These are phyloP conservation scores for Hippocampus comes DNA, from an alignment of 2,113 vertebrate species.

Conservation along the genomic window DNA sequence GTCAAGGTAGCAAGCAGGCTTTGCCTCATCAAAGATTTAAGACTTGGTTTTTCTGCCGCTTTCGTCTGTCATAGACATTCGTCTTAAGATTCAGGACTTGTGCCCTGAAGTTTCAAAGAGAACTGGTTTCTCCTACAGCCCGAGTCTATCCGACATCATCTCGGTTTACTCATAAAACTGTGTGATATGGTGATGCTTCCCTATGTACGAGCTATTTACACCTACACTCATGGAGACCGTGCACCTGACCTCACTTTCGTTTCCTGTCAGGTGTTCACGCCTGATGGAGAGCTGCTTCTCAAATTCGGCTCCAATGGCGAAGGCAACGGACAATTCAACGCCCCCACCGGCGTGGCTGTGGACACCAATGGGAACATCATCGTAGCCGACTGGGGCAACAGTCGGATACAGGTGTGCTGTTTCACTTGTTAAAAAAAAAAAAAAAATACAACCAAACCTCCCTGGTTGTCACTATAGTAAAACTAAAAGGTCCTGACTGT, in stretches of 20 bases:
- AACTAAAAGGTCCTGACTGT: background rate
- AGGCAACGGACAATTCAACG: conserved; percentile 97
- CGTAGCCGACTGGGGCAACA: conserved; percentile 97
- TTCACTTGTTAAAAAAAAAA: too few relatives aligned
- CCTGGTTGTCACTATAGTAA: background rate
- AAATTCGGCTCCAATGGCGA: conserved; percentile 98
- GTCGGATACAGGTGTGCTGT: conserved; percentile 88
- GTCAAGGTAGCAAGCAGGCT: conserved; percentile 82
- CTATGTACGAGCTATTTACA: too few relatives aligned
- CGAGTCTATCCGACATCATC: too few relatives aligned
- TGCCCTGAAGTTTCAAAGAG: background rate
- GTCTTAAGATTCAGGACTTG: background rate
- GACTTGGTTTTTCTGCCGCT: background rate
- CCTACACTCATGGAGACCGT: too few relatives aligned
- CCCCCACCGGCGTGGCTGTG: conserved; percentile 93
- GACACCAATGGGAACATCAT: conserved; percentile 96
- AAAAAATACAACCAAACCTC: background rate
- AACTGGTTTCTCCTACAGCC: too few relatives aligned
- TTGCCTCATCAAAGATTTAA: background rate
- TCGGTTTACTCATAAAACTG: too few relatives aligned
- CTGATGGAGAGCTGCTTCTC: conserved; percentile 90
- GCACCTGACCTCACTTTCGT: too few relatives aligned
- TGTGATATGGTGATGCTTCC: too few relatives aligned
- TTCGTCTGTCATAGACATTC: background rate
- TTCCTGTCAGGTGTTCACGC: conserved; percentile 83